Percentiles rank a stretch among this genome's conserved stretches.
phyloP scores from a whole-genome alignment of 2,797 vertebrate species.

The Poeciliopsis infans region DNA sequence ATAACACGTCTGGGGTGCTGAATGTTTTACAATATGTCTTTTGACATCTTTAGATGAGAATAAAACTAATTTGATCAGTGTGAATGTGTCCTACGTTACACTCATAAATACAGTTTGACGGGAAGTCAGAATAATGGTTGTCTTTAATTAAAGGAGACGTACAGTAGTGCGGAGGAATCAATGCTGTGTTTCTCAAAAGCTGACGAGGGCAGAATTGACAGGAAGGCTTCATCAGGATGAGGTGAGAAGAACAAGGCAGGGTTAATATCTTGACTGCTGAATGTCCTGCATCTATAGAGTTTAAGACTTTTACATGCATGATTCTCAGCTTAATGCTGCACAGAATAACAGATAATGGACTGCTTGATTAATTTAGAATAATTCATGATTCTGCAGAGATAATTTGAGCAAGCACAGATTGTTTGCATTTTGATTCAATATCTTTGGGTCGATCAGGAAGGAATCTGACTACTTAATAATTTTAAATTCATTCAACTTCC shows the following conservation, averaged over 20 bases:
- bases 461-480: background rate
- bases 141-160: conserved; percentile 76
- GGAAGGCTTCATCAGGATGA: conserved; percentile 61
- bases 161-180: conserved; percentile 66
- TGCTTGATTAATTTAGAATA: background rate
- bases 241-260: conserved; percentile 45
- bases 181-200: conserved; percentile 72
- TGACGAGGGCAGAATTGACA: conserved; percentile 67
- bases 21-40: background rate
- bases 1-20: background rate
- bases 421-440: background rate
- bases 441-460: background rate
- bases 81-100: conserved; percentile 53
- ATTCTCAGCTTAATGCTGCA: conserved; percentile 14
- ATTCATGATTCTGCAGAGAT: background rate
- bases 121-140: conserved; percentile 59
- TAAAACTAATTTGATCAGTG: conserved; percentile 49
- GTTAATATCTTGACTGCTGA: conserved; percentile 22
- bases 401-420: background rate
- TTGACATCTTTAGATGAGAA: conserved; percentile 26
- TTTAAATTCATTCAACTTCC: background rate
- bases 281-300: conserved; percentile 17
- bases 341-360: conserved; percentile 18
- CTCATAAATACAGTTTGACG: conserved; percentile 43
- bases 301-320: conserved; percentile 4